Conservation (phyloP, 2,888 invertebrate species). For the Agrypnus murinus region DNA sequence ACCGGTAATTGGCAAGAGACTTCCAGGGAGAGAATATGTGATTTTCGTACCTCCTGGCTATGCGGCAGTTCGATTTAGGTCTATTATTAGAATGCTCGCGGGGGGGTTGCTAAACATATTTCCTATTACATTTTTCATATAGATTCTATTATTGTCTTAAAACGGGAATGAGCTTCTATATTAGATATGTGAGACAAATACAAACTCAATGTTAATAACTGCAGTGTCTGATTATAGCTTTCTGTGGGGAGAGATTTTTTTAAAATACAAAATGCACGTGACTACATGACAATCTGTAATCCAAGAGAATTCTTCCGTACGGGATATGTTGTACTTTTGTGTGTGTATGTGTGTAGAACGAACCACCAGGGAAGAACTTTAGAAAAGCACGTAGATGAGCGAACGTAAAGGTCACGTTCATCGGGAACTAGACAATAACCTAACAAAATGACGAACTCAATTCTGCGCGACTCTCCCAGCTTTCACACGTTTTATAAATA, state of each 20-base stretch:
- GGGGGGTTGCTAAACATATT: constrained; percentile 4
- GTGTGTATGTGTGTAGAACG: no score
- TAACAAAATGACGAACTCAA: constrained; percentile 38
- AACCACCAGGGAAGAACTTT: constrained; percentile 8
- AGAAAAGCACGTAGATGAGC: constrained; percentile 17
- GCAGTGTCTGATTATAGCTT: background rate
- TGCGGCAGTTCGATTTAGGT: constrained; percentile 36
- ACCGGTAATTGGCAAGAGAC: constrained; percentile 44
- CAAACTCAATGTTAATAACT: background rate
- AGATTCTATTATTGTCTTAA: background rate
- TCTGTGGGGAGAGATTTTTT: background rate
- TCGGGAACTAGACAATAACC: constrained; percentile 39
- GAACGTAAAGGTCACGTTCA: constrained; percentile 38
- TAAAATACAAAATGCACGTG: constrained; percentile 18
- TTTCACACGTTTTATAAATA: background rate
- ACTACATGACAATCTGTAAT: constrained; percentile 1
- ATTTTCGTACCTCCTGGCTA: constrained; percentile 33
- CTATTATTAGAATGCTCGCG: constrained; percentile 32
- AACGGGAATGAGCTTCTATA: background rate
- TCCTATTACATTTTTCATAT: constrained; percentile 10
- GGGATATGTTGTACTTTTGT: no score
- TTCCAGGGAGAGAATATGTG: constrained; percentile 37
- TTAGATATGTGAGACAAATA: constrained; percentile 4
- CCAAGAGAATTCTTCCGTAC: constrained; percentile 11
- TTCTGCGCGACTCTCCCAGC: constrained; percentile 7